Percentiles rank a stretch among this genome's conserved stretches.
phyloP scores from a whole-genome alignment of 2,797 vertebrate genomes.

The Lacerta viridis region DNA sequence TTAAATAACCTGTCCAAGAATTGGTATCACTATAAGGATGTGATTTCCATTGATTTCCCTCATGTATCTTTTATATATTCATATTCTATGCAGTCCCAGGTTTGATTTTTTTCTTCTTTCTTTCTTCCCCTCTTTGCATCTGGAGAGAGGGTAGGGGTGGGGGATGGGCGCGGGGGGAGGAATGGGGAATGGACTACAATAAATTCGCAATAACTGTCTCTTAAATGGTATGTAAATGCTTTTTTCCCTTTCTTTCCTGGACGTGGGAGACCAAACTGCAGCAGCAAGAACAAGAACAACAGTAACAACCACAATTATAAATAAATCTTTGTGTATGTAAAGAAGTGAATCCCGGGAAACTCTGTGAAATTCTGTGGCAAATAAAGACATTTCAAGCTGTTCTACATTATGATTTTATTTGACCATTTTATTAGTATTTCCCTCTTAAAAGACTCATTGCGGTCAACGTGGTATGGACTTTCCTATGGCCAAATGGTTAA shows the following conservation, averaged over 20 bases:
- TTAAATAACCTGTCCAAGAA: slow-evolving; percentile 18
- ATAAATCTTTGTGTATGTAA: slow-evolving; percentile 68
- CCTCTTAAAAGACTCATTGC: slow-evolving; percentile 77
- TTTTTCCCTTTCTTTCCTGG: background rate
- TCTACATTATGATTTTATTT: slow-evolving; percentile 83
- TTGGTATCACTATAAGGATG: background rate
- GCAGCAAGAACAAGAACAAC: background rate
- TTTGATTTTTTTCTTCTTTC: background rate
- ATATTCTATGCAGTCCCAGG: background rate
- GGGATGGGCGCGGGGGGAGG: slow-evolving; percentile 3
- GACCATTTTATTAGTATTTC: slow-evolving; percentile 80
- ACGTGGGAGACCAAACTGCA: slow-evolving; percentile 11
- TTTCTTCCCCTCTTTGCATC: background rate
- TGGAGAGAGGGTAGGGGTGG: slow-evolving; percentile 10
- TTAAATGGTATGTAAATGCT: slow-evolving; percentile 66
- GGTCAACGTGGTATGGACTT: slow-evolving; percentile 66
- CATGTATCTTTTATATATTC: slow-evolving; percentile 14
- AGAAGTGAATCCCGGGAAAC: slow-evolving; percentile 71
- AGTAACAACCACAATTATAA: slow-evolving; percentile 21
- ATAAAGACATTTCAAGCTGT: slow-evolving; percentile 84
- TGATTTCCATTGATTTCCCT: slow-evolving; percentile 32
- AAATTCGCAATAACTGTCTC: slow-evolving; percentile 46
- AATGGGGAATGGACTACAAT: slow-evolving; percentile 50
- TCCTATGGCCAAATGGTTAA: slow-evolving; percentile 22
- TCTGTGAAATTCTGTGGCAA: slow-evolving; percentile 82